These are phyloP conservation scores for Hippocampus abdominalis DNA, from an alignment of 2,113 vertebrate genomes.

Conservation along the genomic window DNA sequence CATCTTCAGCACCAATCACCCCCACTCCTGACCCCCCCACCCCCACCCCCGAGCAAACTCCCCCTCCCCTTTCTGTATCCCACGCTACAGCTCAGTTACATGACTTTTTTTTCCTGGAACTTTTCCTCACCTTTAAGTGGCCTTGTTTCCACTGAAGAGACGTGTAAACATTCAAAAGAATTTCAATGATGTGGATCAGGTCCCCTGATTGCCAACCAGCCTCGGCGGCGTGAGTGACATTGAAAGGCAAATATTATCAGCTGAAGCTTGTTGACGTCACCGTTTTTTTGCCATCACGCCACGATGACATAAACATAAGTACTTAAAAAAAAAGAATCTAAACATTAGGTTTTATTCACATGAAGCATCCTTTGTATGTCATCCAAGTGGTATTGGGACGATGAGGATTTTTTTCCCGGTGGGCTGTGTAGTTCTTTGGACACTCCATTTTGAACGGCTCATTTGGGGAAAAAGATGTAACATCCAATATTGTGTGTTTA, in stretches of 20 bases:
- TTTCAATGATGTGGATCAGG: background rate
- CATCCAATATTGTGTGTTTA: background rate
- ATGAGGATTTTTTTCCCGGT: too few species aligned
- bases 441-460: background rate
- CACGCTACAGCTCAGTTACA: constrained; percentile 70
- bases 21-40: constrained; percentile 73
- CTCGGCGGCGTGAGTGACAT: background rate
- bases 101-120: constrained; percentile 56
- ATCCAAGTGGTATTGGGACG: background rate
- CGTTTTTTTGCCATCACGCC: background rate
- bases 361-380: background rate
- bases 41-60: constrained; percentile 39
- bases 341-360: background rate
- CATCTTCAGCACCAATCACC: constrained; percentile 37
- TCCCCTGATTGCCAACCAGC: background rate
- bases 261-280: background rate
- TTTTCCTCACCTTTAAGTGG: constrained; percentile 38
- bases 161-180: constrained; percentile 7
- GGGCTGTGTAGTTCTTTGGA: background rate
- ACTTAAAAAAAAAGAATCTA: background rate
- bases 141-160: constrained; percentile 33
- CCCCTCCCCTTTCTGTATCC: constrained; percentile 11
- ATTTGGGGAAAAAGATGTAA: background rate
- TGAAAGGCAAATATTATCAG: background rate
- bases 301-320: background rate